Evolutionary conservation across 2,797 vertebrate genomes (phyloP).

Genomic region (Labeo calbasu): DNA sequence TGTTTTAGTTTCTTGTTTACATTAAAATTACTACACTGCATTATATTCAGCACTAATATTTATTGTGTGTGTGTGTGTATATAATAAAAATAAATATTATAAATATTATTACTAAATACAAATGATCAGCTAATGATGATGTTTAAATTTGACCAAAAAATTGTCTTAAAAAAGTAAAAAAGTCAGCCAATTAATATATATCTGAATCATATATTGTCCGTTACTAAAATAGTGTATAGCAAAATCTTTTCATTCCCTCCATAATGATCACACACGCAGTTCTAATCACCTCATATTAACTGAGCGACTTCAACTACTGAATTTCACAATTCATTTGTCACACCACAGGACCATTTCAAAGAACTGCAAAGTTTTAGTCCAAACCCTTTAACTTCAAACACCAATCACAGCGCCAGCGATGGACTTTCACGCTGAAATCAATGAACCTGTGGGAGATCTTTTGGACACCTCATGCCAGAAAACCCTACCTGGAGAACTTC

Average conservation of each 20-base stretch:
- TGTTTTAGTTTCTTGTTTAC: neutral
- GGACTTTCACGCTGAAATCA: neutral
- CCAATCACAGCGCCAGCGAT: neutral
- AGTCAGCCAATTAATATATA: neutral
- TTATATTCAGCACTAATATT: neutral
- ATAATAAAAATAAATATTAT: neutral
- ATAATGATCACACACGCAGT: neutral
- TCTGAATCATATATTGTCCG: neutral
- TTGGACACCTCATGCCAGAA: neutral
- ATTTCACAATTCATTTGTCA: neutral
- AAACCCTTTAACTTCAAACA: neutral
- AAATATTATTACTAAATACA: neutral
- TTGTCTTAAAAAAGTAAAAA: neutral
- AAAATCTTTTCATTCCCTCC: neutral
- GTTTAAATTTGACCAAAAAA: too few relatives aligned
- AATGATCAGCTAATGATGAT: neutral
- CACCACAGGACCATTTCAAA: neutral
- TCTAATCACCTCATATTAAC: neutral
- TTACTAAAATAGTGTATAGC: neutral
- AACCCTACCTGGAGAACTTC: slow-evolving; percentile 1
- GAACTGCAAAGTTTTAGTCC: neutral
- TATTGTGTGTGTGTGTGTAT: neutral
- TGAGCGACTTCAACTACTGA: neutral
- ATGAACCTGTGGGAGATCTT: neutral
- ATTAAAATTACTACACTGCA: neutral